Evolutionary conservation across 1,140 invertebrate genomes (phyloP).

Genomic region (Chymomyza costata): DNA sequence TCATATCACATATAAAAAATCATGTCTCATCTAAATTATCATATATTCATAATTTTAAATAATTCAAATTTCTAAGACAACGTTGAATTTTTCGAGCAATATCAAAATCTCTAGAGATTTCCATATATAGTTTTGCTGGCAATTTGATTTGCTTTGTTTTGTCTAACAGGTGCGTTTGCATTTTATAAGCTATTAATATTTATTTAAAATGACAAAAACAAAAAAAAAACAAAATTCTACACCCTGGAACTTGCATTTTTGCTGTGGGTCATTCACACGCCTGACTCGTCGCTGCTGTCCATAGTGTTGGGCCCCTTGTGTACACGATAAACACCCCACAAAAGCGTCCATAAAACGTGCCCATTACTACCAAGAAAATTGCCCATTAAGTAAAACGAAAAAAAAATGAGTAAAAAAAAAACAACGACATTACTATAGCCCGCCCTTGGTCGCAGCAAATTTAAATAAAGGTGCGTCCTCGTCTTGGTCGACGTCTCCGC

Average conservation of each 20-base stretch:
- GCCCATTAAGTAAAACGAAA: slow-evolving; percentile 54
- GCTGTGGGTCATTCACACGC: slow-evolving; percentile 14
- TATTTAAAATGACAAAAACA: slow-evolving; percentile 14
- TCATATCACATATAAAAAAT: too few relatives aligned
- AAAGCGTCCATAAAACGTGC: slow-evolving; percentile 74
- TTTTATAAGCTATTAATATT: slow-evolving; percentile 53
- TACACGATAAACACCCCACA: slow-evolving; percentile 73
- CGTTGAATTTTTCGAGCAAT: too few relatives aligned
- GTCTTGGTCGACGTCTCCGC: neutral
- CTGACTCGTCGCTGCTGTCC: neutral
- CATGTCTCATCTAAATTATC: too few relatives aligned
- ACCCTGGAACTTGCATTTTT: neutral
- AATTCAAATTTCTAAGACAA: too few relatives aligned
- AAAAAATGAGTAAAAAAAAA: slow-evolving; percentile 40
- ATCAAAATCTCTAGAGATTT: too few relatives aligned
- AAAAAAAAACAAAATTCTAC: slow-evolving; percentile 4
- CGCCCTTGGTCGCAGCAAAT: slow-evolving; percentile 30
- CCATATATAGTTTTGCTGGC: too few relatives aligned
- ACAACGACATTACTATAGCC: slow-evolving; percentile 26
- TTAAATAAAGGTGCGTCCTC: slow-evolving; percentile 72
- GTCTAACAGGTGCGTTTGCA: slow-evolving; percentile 53
- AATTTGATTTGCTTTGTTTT: slow-evolving; percentile 28
- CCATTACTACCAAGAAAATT: slow-evolving; percentile 74
- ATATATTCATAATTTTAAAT: too few relatives aligned
- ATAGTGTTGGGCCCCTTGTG: slow-evolving; percentile 12